Evolutionary conservation across 1,140 invertebrate genomes (phyloP).

Genomic region (Spodoptera frugiperda): DNA sequence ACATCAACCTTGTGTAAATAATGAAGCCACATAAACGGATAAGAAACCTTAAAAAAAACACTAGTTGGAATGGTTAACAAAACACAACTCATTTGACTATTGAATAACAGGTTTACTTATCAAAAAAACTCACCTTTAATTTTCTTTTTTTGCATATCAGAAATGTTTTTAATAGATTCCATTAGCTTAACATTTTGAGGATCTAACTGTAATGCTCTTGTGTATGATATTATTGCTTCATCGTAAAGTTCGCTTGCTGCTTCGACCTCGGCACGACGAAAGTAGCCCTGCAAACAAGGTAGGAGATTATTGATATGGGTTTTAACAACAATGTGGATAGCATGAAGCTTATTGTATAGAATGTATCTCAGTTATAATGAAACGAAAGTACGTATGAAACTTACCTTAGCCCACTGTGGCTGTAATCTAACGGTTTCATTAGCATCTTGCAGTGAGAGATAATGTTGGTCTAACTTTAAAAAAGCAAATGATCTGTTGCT

Average conservation of each 20-base stretch:
- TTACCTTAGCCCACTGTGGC: slow-evolving; percentile 93
- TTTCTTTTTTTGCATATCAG: slow-evolving; percentile 87
- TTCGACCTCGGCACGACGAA: slow-evolving; percentile 92
- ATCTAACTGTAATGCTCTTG: slow-evolving; percentile 89
- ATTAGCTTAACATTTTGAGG: slow-evolving; percentile 90
- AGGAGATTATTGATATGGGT: no score
- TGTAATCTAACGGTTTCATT: slow-evolving; percentile 91
- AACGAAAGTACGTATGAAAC: background rate
- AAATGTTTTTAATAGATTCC: slow-evolving; percentile 88
- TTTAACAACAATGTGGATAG: no score
- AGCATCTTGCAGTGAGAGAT: slow-evolving; percentile 92
- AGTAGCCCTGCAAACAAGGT: slow-evolving; percentile 89
- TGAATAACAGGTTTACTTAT: no score
- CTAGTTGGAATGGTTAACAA: no score
- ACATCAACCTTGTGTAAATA: background rate
- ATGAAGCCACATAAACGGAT: no score
- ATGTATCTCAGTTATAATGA: background rate
- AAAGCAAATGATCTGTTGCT: slow-evolving; percentile 94
- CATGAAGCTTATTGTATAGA: no score
- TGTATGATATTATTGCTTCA: slow-evolving; percentile 91
- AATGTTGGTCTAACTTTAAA: slow-evolving; percentile 92
- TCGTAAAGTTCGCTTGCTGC: slow-evolving; percentile 89
- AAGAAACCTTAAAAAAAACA: no score
- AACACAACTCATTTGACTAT: no score
- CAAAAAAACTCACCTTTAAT: slow-evolving; percentile 70